These are phyloP conservation scores for Antitype chi DNA, from an alignment of 2,888 invertebrate genomes.

Conservation along the genomic window DNA sequence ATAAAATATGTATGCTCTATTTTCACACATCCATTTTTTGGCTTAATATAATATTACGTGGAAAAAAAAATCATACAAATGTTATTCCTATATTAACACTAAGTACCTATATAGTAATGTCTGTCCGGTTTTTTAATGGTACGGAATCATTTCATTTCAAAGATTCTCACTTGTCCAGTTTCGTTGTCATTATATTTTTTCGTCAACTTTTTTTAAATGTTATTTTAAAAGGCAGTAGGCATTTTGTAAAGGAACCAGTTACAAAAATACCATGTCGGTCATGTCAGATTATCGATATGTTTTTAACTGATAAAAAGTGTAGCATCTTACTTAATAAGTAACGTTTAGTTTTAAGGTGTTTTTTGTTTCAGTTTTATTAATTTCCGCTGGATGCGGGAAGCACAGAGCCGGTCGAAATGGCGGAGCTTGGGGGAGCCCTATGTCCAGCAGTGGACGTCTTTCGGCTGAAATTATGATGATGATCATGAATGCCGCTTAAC, in stretches of 20 bases:
- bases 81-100: too few relatives aligned
- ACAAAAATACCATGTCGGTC: conserved; percentile 4
- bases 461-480: too few relatives aligned
- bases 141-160: conserved; percentile 21
- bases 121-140: not conserved
- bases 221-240: conserved; percentile 28
- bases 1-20: not conserved
- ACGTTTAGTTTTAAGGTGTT: too few relatives aligned
- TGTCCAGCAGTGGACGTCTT: too few relatives aligned
- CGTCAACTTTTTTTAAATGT: conserved; percentile 2
- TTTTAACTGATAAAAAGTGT: conserved; percentile 5
- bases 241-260: conserved; percentile 32
- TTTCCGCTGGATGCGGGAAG: too few relatives aligned
- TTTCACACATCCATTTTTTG: not conserved
- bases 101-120: too few relatives aligned
- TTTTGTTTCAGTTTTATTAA: not conserved
- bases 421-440: too few relatives aligned
- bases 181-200: conserved; percentile 13
- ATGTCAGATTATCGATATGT: conserved; percentile 25
- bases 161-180: conserved; percentile 22
- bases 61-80: not conserved
- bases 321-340: not conserved
- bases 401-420: too few relatives aligned
- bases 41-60: not conserved
- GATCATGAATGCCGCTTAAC: too few relatives aligned